These are phyloP conservation scores for Hirtodrosophila confusa DNA, from an alignment of 2,888 invertebrate species.

Conservation along the genomic window DNA sequence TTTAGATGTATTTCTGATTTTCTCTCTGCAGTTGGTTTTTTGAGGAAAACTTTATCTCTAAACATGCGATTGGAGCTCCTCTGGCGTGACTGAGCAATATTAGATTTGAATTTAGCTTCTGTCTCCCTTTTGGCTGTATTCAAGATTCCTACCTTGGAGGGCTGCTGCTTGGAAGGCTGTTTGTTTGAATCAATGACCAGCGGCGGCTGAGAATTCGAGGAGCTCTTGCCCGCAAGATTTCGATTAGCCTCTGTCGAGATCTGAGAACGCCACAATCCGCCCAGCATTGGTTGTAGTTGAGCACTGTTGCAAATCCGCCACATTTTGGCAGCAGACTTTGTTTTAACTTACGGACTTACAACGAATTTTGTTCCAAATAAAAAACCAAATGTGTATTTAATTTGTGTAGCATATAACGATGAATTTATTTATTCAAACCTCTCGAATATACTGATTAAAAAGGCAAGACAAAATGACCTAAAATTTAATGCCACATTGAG, in stretches of 20 bases:
- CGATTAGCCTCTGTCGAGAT: slow-evolving; percentile 9
- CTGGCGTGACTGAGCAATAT: background rate
- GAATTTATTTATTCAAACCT: background rate
- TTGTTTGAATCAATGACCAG: background rate
- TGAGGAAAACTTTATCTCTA: background rate
- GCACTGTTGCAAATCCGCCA: slow-evolving; percentile 30
- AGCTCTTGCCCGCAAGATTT: slow-evolving; percentile 3
- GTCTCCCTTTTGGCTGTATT: background rate
- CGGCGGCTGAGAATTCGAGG: background rate
- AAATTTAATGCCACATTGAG: slow-evolving; percentile 41
- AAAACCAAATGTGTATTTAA: slow-evolving; percentile 7
- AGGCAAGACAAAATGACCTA: background rate
- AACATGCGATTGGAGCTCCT: background rate
- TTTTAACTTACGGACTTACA: slow-evolving; percentile 2
- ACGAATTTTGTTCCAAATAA: slow-evolving; percentile 29
- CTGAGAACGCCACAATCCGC: slow-evolving; percentile 11
- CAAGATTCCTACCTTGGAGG: background rate
- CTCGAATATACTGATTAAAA: too few relatives aligned
- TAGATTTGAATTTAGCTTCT: background rate
- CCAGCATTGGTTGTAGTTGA: slow-evolving; percentile 25
- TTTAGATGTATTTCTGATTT: background rate
- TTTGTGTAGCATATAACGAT: slow-evolving; percentile 6
- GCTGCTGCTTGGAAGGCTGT: background rate
- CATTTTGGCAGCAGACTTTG: slow-evolving; percentile 14
- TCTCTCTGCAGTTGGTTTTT: background rate